A percentile compares a stretch with the other conserved stretches of the same genome.
These are phyloP conservation scores for Cydia strobilella DNA, from an alignment of 1,140 invertebrate species.

Conservation along the genomic window DNA sequence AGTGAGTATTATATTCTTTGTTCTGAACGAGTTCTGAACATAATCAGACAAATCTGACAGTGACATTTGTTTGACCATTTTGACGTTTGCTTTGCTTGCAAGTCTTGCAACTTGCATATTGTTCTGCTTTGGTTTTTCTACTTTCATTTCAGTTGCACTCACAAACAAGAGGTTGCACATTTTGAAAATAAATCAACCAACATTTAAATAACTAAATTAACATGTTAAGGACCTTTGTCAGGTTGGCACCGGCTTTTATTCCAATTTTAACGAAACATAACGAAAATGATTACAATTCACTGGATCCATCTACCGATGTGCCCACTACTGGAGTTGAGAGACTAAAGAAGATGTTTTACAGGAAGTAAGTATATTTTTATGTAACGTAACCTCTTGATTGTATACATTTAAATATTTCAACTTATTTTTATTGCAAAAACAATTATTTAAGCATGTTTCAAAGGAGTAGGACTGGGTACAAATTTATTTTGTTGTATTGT, in stretches of 20 bases:
- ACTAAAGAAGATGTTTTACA: constrained; percentile 74
- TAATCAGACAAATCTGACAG: no score
- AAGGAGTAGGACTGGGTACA: no score
- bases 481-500: no score
- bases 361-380: constrained; percentile 62
- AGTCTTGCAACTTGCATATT: no score
- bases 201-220: no score
- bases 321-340: constrained; percentile 73
- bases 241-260: constrained; percentile 54
- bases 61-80: not conserved
- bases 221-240: constrained; percentile 51
- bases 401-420: not conserved
- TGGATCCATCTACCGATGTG: constrained; percentile 34
- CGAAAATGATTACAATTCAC: constrained; percentile 51
- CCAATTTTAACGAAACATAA: constrained; percentile 50
- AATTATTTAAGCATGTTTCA: no score
- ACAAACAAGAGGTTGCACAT: not conserved
- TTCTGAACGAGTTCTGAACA: no score
- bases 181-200: not conserved
- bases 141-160: no score
- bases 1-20: no score
- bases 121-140: not conserved
- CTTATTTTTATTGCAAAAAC: no score
- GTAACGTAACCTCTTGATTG: constrained; percentile 3
- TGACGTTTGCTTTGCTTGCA: not conserved